These are phyloP conservation scores for Frankliniella intonsa DNA, from an alignment of 2,888 invertebrate species.

Conservation along the genomic window DNA sequence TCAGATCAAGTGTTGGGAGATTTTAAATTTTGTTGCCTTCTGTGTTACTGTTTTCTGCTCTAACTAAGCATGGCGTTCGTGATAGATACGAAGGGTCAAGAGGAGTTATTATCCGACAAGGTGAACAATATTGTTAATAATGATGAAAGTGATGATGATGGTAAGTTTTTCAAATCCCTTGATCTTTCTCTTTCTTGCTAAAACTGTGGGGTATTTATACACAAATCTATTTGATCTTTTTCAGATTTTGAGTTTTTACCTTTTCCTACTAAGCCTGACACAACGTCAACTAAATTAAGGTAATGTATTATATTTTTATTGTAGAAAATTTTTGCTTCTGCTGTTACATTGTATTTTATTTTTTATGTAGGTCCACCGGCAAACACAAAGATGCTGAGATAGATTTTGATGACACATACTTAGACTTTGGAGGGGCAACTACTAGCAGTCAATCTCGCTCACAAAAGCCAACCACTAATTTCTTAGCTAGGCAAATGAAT, in stretches of 20 bases:
- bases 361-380: too few relatives aligned
- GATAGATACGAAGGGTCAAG: not conserved
- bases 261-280: not conserved
- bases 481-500: conserved; percentile 2
- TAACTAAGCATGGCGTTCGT: not conserved
- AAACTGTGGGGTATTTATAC: not conserved
- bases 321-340: not conserved
- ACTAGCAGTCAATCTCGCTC: not conserved
- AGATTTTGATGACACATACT: not conserved
- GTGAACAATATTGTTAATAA: not conserved
- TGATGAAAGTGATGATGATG: not conserved
- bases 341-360: too few relatives aligned
- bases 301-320: not conserved
- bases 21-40: too few relatives aligned
- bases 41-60: too few relatives aligned
- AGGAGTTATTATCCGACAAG: not conserved
- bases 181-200: not conserved
- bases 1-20: too few relatives aligned
- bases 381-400: not conserved
- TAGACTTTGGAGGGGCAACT: not conserved
- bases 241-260: not conserved
- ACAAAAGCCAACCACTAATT: not conserved
- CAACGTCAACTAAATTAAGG: not conserved
- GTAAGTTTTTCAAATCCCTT: too few relatives aligned
- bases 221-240: not conserved